phyloP scores from a whole-genome alignment of 2,888 invertebrate genomes.

The Macroteleia sp. region DNA sequence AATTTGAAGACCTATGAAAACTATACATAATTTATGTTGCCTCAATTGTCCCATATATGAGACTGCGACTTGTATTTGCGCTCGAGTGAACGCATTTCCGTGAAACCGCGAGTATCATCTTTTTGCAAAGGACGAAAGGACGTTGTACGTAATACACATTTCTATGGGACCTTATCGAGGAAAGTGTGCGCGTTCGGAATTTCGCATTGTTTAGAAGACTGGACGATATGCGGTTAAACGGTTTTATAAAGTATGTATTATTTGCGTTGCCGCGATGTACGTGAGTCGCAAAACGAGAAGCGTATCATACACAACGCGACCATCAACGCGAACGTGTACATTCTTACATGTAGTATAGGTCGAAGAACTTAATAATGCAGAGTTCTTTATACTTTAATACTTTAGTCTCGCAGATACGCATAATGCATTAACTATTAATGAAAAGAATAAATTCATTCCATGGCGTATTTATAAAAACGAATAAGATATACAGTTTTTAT shows the following conservation, averaged over 20 bases:
- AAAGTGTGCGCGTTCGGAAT: constrained; percentile 47
- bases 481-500: no score
- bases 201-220: constrained; percentile 46
- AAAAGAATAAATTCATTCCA: no score
- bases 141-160: constrained; percentile 48
- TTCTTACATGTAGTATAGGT: constrained; percentile 3
- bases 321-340: constrained; percentile 3
- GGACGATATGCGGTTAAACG: constrained; percentile 28
- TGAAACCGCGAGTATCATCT: constrained; percentile 41
- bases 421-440: no score
- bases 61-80: constrained; percentile 16
- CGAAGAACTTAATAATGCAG: constrained; percentile 1
- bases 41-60: constrained; percentile 55
- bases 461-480: no score
- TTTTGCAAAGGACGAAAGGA: constrained; percentile 33
- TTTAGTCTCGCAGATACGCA: no score
- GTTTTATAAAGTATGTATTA: constrained; percentile 19
- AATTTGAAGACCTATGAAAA: constrained; percentile 45
- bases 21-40: constrained; percentile 55
- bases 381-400: no score
- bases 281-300: constrained; percentile 31
- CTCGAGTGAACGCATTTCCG: constrained; percentile 34
- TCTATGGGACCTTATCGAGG: constrained; percentile 62
- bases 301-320: constrained; percentile 30
- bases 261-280: constrained; percentile 19